Base-by-base conservation (phyloP, 2,888 invertebrate species). In the Oasisia sp. region DNA sequence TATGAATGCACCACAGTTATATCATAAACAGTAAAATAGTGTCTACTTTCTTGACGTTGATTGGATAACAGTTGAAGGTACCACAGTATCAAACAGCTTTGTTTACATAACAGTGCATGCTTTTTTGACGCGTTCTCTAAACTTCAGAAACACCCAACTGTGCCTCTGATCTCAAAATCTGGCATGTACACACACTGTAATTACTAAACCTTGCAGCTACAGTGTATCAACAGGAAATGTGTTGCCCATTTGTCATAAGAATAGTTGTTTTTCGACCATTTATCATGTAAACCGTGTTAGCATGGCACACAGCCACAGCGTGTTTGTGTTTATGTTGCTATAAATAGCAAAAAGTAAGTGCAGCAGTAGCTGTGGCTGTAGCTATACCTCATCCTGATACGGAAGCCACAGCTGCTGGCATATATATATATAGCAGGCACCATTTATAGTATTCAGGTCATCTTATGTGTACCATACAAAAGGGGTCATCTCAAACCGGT, bases 311-410 rank as follows among this genome's bases (percentile, higher is more conserved):
- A 74, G 74, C 74, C 14, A 19, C 74, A 27, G 74, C n/a, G 27
- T 74, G 74, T 74, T 74, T 74, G 74, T 74, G 74, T 74, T 74
- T 74, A 74, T 74, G 74, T 74, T 19, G 74, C 74, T 74, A 74
- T 74, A 74, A 74, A 74, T 74, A 74, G 74, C 19, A n/a, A 74
- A 74, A 74, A 74, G 74, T 74, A 74, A n/a, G 74, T 74, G 27
- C 74, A 3, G 74, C 3, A 74, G 74, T 74, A 74, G 74, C 74
- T 27, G 3, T 74, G n/a, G 74, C 74, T 58, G 58, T n/a, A n/a
- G n/a, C n/a, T 56, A 74, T 74, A 50, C 50, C 74, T 56, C 56
- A 56, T 56, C 38, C 56, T 8, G 56, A 56, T 56, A 19, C 19
- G 56, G 56, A 74, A 74, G 74, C 12, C 27, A 19, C 74, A 74